These are phyloP conservation scores for Panopea generosa DNA, from an alignment of 2,888 invertebrate genomes.

Conservation along the genomic window DNA sequence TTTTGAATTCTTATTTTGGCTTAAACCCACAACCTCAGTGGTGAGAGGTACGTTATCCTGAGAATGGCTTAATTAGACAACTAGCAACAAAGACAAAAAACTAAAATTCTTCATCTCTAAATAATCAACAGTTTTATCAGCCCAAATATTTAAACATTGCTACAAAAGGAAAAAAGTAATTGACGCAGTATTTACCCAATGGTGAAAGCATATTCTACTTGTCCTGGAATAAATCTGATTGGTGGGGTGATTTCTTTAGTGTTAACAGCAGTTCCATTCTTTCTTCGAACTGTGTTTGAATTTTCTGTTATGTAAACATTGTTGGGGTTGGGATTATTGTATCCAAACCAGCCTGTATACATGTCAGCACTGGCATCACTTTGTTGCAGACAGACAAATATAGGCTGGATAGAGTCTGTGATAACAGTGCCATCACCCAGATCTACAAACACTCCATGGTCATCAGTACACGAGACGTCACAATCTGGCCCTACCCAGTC, in stretches of 20 bases:
- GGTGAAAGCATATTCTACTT: constrained; percentile 56
- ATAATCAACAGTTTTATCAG: neutral
- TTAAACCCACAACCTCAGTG: too few species aligned
- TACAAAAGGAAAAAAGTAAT: neutral
- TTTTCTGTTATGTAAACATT: constrained; percentile 68
- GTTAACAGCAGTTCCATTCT: neutral
- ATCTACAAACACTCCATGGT: constrained; percentile 70
- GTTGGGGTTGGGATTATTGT: constrained; percentile 69
- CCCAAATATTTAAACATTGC: constrained; percentile 7
- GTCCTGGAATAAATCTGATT: constrained; percentile 65
- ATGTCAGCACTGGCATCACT: constrained; percentile 5
- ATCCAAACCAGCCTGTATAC: constrained; percentile 74
- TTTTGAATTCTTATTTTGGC: too few species aligned
- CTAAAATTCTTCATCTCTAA: too few species aligned
- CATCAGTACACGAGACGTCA: constrained; percentile 67
- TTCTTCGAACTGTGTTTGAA: constrained; percentile 59
- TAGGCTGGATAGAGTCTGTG: constrained; percentile 49
- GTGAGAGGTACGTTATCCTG: too few species aligned
- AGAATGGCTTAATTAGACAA: too few species aligned
- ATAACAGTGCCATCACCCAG: constrained; percentile 54
- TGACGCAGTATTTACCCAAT: constrained; percentile 61
- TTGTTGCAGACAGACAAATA: constrained; percentile 62
- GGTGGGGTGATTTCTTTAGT: constrained; percentile 28
- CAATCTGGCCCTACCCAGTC: constrained; percentile 75
- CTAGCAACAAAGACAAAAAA: too few species aligned